Conservation (phyloP, 2,797 vertebrate species). For the Antrozous pallidus region DNA sequence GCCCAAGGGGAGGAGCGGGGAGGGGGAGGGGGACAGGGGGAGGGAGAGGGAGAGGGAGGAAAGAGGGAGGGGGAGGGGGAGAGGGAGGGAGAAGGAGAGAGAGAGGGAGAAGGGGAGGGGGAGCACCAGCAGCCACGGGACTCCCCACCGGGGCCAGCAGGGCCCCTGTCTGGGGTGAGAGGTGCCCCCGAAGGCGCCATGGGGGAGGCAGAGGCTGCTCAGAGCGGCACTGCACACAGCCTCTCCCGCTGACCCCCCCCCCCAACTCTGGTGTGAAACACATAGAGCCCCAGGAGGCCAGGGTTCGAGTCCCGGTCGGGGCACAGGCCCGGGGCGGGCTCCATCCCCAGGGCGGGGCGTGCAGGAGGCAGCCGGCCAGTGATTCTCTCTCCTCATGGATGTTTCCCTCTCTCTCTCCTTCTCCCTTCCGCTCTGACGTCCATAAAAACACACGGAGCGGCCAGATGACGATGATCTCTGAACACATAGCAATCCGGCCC, state of each 20-base stretch:
- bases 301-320: no score
- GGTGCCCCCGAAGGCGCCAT: not conserved
- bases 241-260: not conserved
- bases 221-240: rapidly evolving
- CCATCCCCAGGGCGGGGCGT: no score
- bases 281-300: no score
- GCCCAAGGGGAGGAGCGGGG: not conserved
- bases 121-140: not conserved
- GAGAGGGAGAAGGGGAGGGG: not conserved
- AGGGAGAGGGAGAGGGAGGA: not conserved
- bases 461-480: no score
- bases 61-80: not conserved
- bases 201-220: not conserved
- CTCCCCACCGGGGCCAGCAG: not conserved
- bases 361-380: no score
- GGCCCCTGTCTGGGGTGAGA: not conserved
- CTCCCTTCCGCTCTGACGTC: no score
- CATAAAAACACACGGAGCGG: no score
- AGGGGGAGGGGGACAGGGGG: no score
- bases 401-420: no score
- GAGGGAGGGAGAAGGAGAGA: not conserved
- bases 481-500: no score
- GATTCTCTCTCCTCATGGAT: no score
- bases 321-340: no score
- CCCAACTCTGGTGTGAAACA: not conserved